A percentile compares a stretch with the other conserved stretches of the same genome.
Evolutionary conservation across 2,797 vertebrate genomes (phyloP).

Genomic region (Tangara arthus): DNA sequence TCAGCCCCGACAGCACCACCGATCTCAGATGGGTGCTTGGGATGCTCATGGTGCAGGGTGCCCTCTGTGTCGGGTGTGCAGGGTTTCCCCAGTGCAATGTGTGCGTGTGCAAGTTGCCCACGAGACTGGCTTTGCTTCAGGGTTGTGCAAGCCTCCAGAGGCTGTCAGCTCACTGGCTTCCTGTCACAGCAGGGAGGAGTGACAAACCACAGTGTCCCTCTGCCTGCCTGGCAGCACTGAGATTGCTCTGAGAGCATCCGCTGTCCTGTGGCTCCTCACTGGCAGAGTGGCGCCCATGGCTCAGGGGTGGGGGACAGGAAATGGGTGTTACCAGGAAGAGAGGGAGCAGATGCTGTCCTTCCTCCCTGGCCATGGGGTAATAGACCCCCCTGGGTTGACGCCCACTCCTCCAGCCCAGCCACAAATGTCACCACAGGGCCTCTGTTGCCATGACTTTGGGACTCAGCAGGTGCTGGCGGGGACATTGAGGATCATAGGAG

Average conservation of each 20-base stretch:
- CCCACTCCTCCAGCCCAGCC: accelerated
- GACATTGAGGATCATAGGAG: accelerated
- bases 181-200: background rate
- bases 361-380: background rate
- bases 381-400: accelerated
- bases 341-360: background rate
- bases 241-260: background rate
- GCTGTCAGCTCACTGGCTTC: background rate
- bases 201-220: background rate
- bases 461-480: background rate
- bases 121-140: accelerated
- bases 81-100: too few species aligned
- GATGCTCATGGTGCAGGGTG: background rate
- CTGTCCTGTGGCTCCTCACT: background rate
- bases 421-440: background rate
- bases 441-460: background rate
- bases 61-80: background rate
- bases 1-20: accelerated
- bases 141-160: accelerated
- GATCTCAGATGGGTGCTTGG: background rate
- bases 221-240: background rate
- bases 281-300: accelerated
- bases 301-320: background rate
- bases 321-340: background rate
- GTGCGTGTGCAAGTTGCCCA: background rate